Base-by-base conservation (phyloP, 2,888 invertebrate genomes). In the Tupiocoris notatus region DNA sequence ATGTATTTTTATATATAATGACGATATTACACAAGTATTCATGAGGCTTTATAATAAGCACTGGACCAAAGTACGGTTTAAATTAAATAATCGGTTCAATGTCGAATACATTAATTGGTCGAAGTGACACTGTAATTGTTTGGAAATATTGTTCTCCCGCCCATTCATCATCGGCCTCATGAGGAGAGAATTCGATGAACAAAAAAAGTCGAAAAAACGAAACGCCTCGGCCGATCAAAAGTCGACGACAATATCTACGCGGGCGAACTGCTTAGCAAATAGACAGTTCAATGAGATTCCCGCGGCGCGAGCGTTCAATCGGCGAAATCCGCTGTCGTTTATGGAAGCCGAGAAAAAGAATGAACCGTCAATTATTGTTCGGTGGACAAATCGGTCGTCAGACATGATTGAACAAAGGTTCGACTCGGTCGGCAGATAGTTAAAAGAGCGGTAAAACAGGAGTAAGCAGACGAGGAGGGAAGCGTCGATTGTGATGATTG, bases 331-430 rank as follows among this genome's bases (percentile, higher is more conserved):
- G 63, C 73, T 73, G 73, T 57, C 73, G 62, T 61, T 73, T 73
- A 73, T 73, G 62, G 25, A 39, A 39, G 39, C 39, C 39, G 39
- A 39, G 39, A 25, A 62, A 73, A 73, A 62, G 73, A 73, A 73
- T 62, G 73, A 73, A 73, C 73, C 73, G 73, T 73, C 73, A 73
- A 73, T 73, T 73, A 73, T 73, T 73, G 63, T 73, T 63, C 62
- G 61, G 63, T 25, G 65, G 62, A 73, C 73, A 73, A 73, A 73
- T 73, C 73, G 62, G 73, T 61, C 73, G 73, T 73, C 73, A 73
- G 73, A 39, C 73, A 61, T 73, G 61, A 25, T n/a, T 23, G 73
- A 73, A 73, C 73, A 73, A 73, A 39, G 39, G 39, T 3, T 12
- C 62, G 73, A 54, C n/a, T 25, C 25, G 63, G 61, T 73, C 62